A percentile compares a stretch with the other conserved stretches of the same genome.
phyloP scores from a whole-genome alignment of 2,797 vertebrate species.

The Pipistrellus pipistrellus region DNA sequence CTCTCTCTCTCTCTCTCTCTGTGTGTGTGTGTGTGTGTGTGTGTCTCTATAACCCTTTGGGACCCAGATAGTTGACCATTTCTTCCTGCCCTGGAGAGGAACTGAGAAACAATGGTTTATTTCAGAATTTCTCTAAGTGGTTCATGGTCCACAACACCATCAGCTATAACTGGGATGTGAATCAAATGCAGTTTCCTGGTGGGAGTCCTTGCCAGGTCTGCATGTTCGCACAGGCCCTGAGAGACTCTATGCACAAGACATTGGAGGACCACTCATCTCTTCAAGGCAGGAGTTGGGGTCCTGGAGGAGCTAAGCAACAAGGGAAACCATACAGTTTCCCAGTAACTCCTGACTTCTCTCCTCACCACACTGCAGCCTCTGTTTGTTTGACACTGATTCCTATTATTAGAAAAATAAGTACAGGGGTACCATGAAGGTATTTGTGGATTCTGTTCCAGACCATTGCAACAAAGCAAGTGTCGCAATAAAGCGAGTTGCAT shows the following conservation, averaged over 20 bases:
- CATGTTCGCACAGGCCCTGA: neutral
- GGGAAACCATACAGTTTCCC: neutral
- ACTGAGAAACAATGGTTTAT: neutral
- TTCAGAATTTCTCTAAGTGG: neutral
- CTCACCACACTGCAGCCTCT: slow-evolving; percentile 8
- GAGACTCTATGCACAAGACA: neutral
- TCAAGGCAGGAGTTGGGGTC: neutral
- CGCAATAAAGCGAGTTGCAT: neutral
- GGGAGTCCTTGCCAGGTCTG: neutral
- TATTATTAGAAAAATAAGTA: neutral
- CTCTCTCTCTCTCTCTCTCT: too few species aligned
- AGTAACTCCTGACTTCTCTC: slow-evolving; percentile 1
- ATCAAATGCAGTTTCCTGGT: neutral
- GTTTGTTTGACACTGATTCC: slow-evolving; percentile 52
- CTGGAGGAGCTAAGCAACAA: neutral
- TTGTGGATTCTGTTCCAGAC: neutral
- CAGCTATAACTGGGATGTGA: neutral
- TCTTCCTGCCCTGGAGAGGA: neutral
- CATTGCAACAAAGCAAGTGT: neutral
- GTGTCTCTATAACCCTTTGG: neutral
- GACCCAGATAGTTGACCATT: neutral
- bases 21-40: too few species aligned
- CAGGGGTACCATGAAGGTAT: too few species aligned
- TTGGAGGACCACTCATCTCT: neutral
- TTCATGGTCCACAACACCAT: neutral